Conservation (phyloP, 92 coral and sea anemone species). For the Zoanthus solanderi region DNA sequence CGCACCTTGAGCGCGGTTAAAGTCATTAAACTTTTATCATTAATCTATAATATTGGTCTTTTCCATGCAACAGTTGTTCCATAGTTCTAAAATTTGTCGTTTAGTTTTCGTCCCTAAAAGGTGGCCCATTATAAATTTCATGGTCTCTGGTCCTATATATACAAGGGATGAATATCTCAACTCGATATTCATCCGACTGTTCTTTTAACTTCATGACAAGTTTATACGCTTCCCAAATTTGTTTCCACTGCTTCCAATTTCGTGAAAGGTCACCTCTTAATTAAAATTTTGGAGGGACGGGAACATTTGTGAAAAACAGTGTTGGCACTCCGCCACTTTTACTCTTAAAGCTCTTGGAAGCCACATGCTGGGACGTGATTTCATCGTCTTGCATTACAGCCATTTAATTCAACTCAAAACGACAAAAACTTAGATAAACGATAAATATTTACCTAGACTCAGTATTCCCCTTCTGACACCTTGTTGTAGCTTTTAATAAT, state of each 20-base stretch:
- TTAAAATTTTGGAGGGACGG: constrained; percentile 42
- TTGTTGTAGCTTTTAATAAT: neutral
- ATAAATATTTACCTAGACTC: neutral
- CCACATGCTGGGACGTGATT: neutral
- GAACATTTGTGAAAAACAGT: constrained; percentile 40
- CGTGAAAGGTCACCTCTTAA: constrained; percentile 50
- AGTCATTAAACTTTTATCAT: no score
- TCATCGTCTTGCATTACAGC: constrained; percentile 2
- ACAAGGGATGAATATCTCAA: constrained; percentile 61
- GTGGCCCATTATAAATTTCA: constrained; percentile 45
- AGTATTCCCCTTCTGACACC: neutral
- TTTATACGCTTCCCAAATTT: constrained; percentile 62
- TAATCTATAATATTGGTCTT: no score
- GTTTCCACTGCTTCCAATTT: constrained; percentile 62
- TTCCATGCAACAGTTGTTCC: constrained; percentile 2
- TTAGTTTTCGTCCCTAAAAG: constrained; percentile 44
- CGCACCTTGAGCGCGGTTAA: no score
- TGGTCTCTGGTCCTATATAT: constrained; percentile 64
- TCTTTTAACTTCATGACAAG: constrained; percentile 49
- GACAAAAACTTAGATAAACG: neutral
- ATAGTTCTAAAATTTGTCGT: constrained; percentile 36
- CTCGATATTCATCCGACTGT: constrained; percentile 46
- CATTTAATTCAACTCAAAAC: neutral
- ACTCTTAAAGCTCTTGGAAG: no score
- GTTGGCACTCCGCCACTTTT: neutral